These are phyloP conservation scores for Caradrina clavipalpis DNA, from an alignment of 2,888 invertebrate species.

Conservation along the genomic window DNA sequence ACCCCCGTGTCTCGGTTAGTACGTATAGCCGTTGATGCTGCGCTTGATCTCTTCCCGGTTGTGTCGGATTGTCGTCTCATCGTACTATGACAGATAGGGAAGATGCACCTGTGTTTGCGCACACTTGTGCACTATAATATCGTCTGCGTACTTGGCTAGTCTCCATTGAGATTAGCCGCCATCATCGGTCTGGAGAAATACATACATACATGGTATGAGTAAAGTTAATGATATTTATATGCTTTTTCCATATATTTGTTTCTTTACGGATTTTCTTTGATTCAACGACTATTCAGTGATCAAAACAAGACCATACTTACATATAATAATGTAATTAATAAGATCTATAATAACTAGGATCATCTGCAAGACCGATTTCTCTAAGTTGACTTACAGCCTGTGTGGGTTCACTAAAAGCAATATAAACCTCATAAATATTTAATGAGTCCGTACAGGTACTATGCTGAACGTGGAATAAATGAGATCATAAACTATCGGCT, in stretches of 20 bases:
- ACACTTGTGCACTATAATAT: too few relatives aligned
- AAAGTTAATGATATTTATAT: neutral
- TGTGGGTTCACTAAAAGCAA: conserved; percentile 25
- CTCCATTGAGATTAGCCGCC: too few relatives aligned
- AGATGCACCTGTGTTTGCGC: too few relatives aligned
- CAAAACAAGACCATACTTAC: neutral
- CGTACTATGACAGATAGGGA: too few relatives aligned
- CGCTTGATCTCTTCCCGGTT: too few relatives aligned
- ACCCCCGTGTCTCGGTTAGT: too few relatives aligned
- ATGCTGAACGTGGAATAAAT: conserved; percentile 14
- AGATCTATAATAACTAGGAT: too few relatives aligned
- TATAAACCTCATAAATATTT: conserved; percentile 39
- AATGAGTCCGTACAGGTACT: conserved; percentile 11
- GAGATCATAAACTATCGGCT: conserved; percentile 23
- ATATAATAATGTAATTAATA: neutral
- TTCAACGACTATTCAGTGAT: neutral
- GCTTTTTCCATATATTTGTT: neutral
- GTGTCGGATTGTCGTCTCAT: too few relatives aligned
- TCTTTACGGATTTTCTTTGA: neutral
- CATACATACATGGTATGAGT: neutral
- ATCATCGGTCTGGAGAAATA: too few relatives aligned
- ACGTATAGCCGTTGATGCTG: too few relatives aligned
- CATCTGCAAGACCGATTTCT: neutral
- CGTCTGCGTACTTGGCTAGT: too few relatives aligned
- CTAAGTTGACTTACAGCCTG: conserved; percentile 5